Base-by-base conservation (phyloP, 2,888 invertebrate genomes). In the Lobophora halterata region DNA sequence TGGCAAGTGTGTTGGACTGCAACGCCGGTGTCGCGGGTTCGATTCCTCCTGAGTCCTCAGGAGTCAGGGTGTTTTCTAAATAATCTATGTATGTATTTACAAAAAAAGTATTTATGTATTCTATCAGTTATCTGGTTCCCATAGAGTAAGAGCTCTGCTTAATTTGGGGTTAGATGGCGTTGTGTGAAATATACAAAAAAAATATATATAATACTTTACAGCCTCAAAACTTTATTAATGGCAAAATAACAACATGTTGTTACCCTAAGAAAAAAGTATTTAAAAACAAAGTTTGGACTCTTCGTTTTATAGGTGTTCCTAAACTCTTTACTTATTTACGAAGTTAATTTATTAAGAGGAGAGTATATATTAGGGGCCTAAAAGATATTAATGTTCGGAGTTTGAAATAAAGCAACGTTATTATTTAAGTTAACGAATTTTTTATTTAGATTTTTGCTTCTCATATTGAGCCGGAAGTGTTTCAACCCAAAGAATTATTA, bases 341-440 rank as follows among this genome's bases (percentile, higher is more conserved):
- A 46, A 60, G 65, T 71, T 71, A 70, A 71, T 73, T 71, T 72
- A 71, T 73, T 72, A 62, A 56, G 58, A 57, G 54, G 62, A 69
- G 60, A 65, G 62, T 64, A 67, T 71, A 61, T 65, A 71, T 67
- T 61, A 53, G 50, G 51, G 58, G 60, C 46, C 58, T 64, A 57
- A 61, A 62, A 54, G 59, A 66, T 67, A 69, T 66, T 66, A 64
- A 72, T 68, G 67, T 55, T 43, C 35, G 7, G 57, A 66, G 55
- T 68, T 65, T 60, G 49, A 57, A 61, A 62, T 60, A 58, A 60
- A 64, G 58, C 52, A 58, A 62, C 40, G 49, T 55, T 52, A 49
- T 58, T 39, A 39, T 38, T 38, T 27, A 27, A 23, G 38, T 55
- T 49, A 48, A 46, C 45, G 47, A 32, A 33, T 36, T 40, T 40